Percentiles rank a stretch among this genome's conserved stretches.
Conservation (phyloP, 2,797 vertebrate genomes). For the Strix occidentalis region DNA sequence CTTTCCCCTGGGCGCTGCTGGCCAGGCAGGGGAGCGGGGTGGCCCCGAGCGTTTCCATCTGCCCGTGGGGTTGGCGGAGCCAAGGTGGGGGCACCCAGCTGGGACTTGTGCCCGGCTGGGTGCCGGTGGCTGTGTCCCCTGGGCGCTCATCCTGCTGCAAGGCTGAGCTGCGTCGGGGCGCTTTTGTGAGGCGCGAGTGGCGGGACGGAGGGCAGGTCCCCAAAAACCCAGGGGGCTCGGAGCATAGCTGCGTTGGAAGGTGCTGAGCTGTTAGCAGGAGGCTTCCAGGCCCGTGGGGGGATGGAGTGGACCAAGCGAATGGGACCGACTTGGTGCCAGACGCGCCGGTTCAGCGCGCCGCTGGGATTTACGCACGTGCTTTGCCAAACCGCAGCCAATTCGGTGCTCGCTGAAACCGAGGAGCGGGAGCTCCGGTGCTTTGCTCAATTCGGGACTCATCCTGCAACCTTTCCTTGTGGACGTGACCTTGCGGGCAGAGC, state of each 20-base stretch:
- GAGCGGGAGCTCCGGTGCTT: background rate
- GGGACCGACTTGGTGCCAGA: background rate
- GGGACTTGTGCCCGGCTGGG: background rate
- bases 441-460: background rate
- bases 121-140: background rate
- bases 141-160: background rate
- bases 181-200: rapidly evolving
- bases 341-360: rapidly evolving
- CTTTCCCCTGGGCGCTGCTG: background rate
- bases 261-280: background rate
- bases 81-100: background rate
- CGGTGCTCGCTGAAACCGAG: rapidly evolving
- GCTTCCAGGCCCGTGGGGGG: background rate
- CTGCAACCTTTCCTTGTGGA: background rate
- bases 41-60: background rate
- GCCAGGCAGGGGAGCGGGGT: background rate
- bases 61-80: background rate
- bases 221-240: rapidly evolving
- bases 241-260: background rate
- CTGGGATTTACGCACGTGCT: rapidly evolving
- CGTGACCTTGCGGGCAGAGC: background rate
- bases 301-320: background rate
- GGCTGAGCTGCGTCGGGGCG: background rate
- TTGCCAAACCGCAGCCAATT: background rate
- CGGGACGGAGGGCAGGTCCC: background rate